These are phyloP conservation scores for Oryzias dopingdopingensis DNA, from an alignment of 2,797 vertebrate species.

Conservation along the genomic window DNA sequence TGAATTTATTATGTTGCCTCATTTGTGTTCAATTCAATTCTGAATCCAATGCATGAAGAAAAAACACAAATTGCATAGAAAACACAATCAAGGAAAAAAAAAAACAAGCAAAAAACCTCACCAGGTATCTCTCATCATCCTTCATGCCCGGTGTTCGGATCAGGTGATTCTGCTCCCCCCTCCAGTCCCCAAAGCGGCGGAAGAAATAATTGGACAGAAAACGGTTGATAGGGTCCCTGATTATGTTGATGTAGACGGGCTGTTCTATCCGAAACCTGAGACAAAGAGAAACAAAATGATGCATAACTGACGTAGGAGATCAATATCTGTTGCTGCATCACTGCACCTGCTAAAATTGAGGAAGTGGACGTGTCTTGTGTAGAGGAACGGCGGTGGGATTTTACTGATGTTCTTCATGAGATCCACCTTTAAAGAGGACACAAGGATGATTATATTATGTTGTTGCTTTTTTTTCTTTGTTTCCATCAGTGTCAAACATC, in stretches of 20 bases:
- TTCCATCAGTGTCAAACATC: background rate
- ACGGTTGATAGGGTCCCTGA: slow-evolving; percentile 93
- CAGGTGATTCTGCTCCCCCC: slow-evolving; percentile 98
- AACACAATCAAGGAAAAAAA: too few relatives aligned
- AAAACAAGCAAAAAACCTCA: slow-evolving; percentile 64
- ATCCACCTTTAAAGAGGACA: slow-evolving; percentile 82
- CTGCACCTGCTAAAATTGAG: slow-evolving; percentile 96
- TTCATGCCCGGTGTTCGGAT: slow-evolving; percentile 97
- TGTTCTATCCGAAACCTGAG: slow-evolving; percentile 94
- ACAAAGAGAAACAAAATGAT: slow-evolving; percentile 22
- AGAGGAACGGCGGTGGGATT: slow-evolving; percentile 95
- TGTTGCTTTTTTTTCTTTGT: background rate
- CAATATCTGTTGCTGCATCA: background rate
- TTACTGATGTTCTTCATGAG: slow-evolving; percentile 97
- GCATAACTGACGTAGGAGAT: background rate
- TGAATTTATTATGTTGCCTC: too few relatives aligned
- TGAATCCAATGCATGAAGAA: too few relatives aligned
- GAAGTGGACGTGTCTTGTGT: slow-evolving; percentile 97
- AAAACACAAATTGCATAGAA: too few relatives aligned
- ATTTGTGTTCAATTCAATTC: too few relatives aligned
- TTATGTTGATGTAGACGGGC: slow-evolving; percentile 97
- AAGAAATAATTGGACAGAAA: slow-evolving; percentile 99
- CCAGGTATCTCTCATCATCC: slow-evolving; percentile 97
- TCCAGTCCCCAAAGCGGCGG: slow-evolving; percentile 97
- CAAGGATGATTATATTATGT: background rate